Evolutionary conservation across 2,113 vertebrate species (phyloP), one percentile per base, ranked within the genome.

Genomic region (Leiothrix lutea): DNA sequence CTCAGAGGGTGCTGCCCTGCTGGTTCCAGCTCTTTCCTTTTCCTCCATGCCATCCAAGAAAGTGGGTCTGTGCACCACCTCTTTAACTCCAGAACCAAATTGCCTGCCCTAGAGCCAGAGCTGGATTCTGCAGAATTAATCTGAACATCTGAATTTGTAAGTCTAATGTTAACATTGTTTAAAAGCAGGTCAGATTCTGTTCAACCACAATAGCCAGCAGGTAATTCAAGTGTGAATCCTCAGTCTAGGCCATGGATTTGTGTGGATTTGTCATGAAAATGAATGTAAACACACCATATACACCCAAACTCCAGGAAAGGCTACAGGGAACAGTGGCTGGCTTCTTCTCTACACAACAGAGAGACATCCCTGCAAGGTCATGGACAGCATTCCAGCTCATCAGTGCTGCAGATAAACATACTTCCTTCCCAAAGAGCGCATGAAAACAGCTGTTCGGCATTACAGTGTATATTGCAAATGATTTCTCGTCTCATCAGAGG

Each of bases 401-500:
- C 35, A 3, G 2, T 19, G 29, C 60, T 83, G 67, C 50, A 84
- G 88, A 70, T 88, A 93, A 94, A 93, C 80, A 86, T 31, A 18
- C 45, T 61, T 95, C 57, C 92, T 95, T 97, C 80, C 79, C 88
- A 86, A 94, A 91, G 29, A 86, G 85, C 1, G 0, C 38, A 65
- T 38, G 20, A 45, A 92, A 95, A 92, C 95, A 97, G 96, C 94
- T 96, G 93, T 65, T 83, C 1, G 4, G 60, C 81, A 80, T 96
- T 95, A 88, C 14, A 80, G 75, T 17, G 29, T 51, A 42, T 54
- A 47, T 51, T 82, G 74, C 88, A 93, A 94, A 86, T 36, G 26
- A 71, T 95, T 95, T 86, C 75, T 95, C 64, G 74, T 84, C 78
- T 94, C 82, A 92, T 96, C 80, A 94, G 93, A 96, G 90, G 44